Percentiles rank a stretch among this genome's conserved stretches.
Evolutionary conservation across 2,888 invertebrate species (phyloP).

Genomic region (Eugnorisma glareosa): DNA sequence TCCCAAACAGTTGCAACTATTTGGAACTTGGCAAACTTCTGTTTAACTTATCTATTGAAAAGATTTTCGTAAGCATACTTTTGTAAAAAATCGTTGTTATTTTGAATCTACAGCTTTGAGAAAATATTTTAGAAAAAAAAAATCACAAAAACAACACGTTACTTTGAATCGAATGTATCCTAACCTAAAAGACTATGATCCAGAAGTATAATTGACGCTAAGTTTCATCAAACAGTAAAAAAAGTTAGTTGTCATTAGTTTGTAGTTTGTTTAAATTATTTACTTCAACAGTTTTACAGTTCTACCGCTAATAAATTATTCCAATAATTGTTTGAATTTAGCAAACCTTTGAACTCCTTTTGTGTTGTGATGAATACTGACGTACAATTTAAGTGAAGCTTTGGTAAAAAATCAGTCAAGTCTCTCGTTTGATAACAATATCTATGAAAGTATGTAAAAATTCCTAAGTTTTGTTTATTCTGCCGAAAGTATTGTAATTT

Average conservation of each 20-base stretch:
- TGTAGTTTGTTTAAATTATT: neutral
- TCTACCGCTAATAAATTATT: accelerated
- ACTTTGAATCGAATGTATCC: neutral
- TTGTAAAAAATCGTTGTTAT: no score
- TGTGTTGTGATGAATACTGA: neutral
- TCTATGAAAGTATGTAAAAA: neutral
- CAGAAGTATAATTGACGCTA: neutral
- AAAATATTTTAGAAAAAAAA: neutral
- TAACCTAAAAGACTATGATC: conserved; percentile 33
- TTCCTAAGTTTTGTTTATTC: neutral
- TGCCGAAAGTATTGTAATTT: conserved; percentile 64
- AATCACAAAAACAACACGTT: neutral
- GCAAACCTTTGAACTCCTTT: neutral
- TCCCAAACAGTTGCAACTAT: no score
- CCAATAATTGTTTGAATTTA: neutral
- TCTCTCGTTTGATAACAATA: neutral
- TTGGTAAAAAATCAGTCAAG: neutral
- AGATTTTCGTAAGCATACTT: no score
- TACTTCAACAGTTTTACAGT: neutral
- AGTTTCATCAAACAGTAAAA: neutral
- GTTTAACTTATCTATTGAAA: no score
- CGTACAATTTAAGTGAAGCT: neutral
- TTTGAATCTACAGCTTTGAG: neutral
- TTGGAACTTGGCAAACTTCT: no score
- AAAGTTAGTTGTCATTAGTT: neutral